Evolutionary conservation across 1,140 invertebrate genomes (phyloP).

Genomic region (Drosophila nannoptera): DNA sequence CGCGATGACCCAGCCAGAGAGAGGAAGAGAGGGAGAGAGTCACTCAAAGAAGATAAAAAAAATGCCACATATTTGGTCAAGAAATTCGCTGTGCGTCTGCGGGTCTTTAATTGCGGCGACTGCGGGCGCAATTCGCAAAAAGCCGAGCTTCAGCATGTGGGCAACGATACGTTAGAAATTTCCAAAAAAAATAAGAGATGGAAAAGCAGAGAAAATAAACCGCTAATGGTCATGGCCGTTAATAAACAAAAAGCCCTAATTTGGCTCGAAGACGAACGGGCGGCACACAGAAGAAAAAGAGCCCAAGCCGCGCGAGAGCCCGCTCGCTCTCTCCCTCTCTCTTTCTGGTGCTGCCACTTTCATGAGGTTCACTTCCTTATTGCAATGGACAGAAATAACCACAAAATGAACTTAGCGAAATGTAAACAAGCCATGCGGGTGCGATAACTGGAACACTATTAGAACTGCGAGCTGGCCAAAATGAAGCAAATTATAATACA

Average conservation of each 20-base stretch:
- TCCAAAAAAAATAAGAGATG: constrained; percentile 11
- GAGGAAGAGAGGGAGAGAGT: constrained; percentile 8
- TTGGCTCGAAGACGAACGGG: constrained; percentile 46
- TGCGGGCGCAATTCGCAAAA: constrained; percentile 53
- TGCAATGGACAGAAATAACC: constrained; percentile 39
- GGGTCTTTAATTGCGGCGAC: constrained; percentile 47
- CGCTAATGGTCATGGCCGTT: constrained; percentile 75
- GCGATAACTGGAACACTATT: constrained; percentile 33
- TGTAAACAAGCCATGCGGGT: constrained; percentile 32
- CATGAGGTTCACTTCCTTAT: constrained; percentile 25
- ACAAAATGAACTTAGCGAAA: constrained; percentile 18
- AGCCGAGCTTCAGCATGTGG: constrained; percentile 45
- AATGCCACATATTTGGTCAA: constrained; percentile 74
- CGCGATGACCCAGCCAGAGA: constrained; percentile 38
- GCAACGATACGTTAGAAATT: constrained; percentile 22
- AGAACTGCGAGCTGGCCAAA: constrained; percentile 34
- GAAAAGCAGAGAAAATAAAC: constrained; percentile 55
- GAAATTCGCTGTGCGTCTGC: constrained; percentile 31
- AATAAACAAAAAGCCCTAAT: constrained; percentile 72
- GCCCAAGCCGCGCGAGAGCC: constrained; percentile 8
- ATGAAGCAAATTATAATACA: constrained; percentile 36
- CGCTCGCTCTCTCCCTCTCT: no score
- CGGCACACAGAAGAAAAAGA: constrained; percentile 27
- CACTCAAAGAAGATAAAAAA: constrained; percentile 34
- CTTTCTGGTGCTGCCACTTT: background rate